Evolutionary conservation across 2,888 invertebrate species (phyloP).

Genomic region (Conchocele bisecta): DNA sequence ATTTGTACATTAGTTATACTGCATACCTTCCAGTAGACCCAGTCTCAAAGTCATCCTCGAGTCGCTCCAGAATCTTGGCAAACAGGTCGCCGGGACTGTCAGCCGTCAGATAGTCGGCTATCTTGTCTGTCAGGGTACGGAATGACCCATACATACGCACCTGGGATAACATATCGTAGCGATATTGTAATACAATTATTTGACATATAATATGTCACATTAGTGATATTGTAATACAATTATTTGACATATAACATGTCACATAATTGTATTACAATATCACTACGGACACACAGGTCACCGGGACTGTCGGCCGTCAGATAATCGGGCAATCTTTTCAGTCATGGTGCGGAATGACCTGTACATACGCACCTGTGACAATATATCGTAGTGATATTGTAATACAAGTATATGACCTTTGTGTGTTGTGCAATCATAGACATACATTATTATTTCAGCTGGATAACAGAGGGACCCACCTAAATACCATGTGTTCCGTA

Average conservation of each 20-base stretch:
- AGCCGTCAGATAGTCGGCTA: slow-evolving; percentile 61
- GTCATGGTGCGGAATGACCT: slow-evolving; percentile 63
- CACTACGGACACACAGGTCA: slow-evolving; percentile 70
- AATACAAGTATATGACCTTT: no score
- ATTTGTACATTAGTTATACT: no score
- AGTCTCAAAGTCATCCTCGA: slow-evolving; percentile 69
- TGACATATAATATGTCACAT: no score
- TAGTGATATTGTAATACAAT: no score
- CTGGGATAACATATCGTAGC: slow-evolving; percentile 48
- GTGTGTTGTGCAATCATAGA: no score
- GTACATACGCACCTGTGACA: slow-evolving; percentile 61
- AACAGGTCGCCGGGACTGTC: slow-evolving; percentile 66
- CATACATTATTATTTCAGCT: no score
- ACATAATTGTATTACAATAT: no score
- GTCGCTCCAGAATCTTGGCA: slow-evolving; percentile 70
- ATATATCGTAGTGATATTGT: no score
- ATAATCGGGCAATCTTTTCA: slow-evolving; percentile 61
- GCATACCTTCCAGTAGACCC: slow-evolving; percentile 44
- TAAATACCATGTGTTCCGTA: no score
- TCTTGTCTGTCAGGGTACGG: slow-evolving; percentile 60
- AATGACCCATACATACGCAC: slow-evolving; percentile 66
- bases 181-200: no score
- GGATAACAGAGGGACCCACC: no score
- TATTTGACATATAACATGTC: no score
- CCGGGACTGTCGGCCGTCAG: slow-evolving; percentile 58